Conservation (phyloP, 2,797 vertebrate genomes). For the Cossypha caffra region DNA sequence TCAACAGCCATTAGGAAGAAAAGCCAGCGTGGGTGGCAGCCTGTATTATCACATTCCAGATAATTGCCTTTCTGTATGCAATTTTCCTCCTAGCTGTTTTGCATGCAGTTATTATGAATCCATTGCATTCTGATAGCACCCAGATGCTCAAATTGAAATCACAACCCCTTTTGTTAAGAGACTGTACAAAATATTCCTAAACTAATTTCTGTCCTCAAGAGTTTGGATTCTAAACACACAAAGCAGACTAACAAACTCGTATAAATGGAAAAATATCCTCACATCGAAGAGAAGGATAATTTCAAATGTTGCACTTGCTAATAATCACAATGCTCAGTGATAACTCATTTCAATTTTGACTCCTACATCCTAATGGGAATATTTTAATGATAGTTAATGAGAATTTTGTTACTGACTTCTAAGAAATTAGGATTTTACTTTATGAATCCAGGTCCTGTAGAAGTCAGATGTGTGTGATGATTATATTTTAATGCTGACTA, state of each 20-base stretch:
- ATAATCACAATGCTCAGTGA: not conserved
- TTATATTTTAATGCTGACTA: not conserved
- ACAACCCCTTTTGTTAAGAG: not conserved
- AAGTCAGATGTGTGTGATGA: not conserved
- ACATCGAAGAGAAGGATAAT: not conserved
- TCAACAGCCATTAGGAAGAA: not conserved
- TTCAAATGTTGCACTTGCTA: not conserved
- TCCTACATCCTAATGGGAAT: not conserved
- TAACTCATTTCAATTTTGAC: not conserved
- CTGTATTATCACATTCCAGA: not conserved
- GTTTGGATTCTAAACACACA: not conserved
- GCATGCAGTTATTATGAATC: not conserved
- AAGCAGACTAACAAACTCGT: not conserved
- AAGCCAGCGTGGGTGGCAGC: not conserved
- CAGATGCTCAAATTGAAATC: slow-evolving; percentile 15
- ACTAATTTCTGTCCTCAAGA: not conserved
- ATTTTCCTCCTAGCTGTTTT: not conserved
- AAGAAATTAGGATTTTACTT: not conserved
- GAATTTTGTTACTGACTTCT: not conserved
- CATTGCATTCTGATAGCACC: not conserved
- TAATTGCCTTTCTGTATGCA: not conserved
- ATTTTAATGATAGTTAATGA: not conserved
- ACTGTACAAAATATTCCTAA: not conserved
- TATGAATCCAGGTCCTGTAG: not conserved
- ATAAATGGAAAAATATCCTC: not conserved